phyloP scores from a whole-genome alignment of 2,113 vertebrate genomes.

The Ictalurus punctatus region DNA sequence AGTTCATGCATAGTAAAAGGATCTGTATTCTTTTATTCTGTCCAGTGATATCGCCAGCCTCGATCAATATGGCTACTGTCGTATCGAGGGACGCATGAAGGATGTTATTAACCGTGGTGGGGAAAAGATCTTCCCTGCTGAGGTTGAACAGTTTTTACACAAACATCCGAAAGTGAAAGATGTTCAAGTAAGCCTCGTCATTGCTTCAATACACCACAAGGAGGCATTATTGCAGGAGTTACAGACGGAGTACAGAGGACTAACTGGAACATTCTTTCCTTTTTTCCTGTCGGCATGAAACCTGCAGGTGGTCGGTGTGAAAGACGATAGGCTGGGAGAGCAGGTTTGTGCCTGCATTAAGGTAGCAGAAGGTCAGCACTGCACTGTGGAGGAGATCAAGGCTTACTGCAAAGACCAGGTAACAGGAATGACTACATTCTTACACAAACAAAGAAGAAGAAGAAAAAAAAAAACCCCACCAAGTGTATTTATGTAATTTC shows the following conservation, averaged over 20 bases:
- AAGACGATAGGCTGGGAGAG: slow-evolving; percentile 85
- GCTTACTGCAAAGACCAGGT: slow-evolving; percentile 89
- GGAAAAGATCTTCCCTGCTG: slow-evolving; percentile 90
- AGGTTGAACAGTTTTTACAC: slow-evolving; percentile 89
- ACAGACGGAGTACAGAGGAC: not conserved
- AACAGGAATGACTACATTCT: slow-evolving; percentile 5
- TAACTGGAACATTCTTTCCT: not conserved
- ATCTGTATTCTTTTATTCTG: not conserved
- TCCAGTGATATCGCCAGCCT: slow-evolving; percentile 83
- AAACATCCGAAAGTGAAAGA: slow-evolving; percentile 86
- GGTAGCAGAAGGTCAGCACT: slow-evolving; percentile 70
- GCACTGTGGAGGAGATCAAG: slow-evolving; percentile 78
- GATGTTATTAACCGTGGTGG: slow-evolving; percentile 95
- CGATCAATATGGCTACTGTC: slow-evolving; percentile 80
- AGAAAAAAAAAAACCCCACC: not conserved
- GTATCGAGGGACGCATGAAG: slow-evolving; percentile 85
- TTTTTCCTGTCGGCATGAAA: not conserved
- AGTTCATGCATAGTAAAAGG: not conserved
- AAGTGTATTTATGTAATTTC: slow-evolving; percentile 45
- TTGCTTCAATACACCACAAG: slow-evolving; percentile 5
- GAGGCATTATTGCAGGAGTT: not conserved
- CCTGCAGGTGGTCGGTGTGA: slow-evolving; percentile 86
- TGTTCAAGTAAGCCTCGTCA: slow-evolving; percentile 78
- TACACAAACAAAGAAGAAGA: not conserved
- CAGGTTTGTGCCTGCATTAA: slow-evolving; percentile 90